Evolutionary conservation across 2,113 vertebrate species (phyloP).

Genomic region (Misgurnus mizolepis): DNA sequence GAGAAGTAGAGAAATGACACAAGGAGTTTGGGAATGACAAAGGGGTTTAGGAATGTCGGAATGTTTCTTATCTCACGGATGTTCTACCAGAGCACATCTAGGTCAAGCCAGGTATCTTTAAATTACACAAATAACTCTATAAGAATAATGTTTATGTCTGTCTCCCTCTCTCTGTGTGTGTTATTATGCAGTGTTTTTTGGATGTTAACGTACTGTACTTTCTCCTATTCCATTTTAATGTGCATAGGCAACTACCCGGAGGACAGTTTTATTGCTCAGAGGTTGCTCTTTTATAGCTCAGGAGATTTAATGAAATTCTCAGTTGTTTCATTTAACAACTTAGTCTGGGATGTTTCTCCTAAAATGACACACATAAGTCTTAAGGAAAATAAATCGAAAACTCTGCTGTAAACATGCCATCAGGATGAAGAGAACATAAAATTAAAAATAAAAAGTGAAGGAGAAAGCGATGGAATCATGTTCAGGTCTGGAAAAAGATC

Average conservation of each 20-base stretch:
- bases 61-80: conserved; percentile 7
- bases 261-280: too few species aligned
- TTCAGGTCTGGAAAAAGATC: neutral
- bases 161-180: too few species aligned
- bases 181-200: too few species aligned
- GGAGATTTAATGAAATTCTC: too few species aligned
- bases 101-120: conserved; percentile 45
- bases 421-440: conserved; percentile 13
- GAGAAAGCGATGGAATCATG: conserved; percentile 2
- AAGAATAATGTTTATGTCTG: neutral
- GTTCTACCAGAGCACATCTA: conserved; percentile 38
- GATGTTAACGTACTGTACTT: neutral
- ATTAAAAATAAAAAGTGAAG: conserved; percentile 5
- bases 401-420: too few species aligned
- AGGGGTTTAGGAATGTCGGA: conserved; percentile 25
- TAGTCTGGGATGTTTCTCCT: too few species aligned
- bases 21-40: neutral
- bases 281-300: too few species aligned
- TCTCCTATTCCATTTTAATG: neutral
- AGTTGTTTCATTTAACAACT: too few species aligned
- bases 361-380: too few species aligned
- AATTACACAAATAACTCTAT: conserved; percentile 12
- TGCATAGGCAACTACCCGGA: neutral
- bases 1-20: conserved; percentile 16
- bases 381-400: too few species aligned